Conservation (phyloP, 2,888 invertebrate species). For the Rhodophaea formosa region DNA sequence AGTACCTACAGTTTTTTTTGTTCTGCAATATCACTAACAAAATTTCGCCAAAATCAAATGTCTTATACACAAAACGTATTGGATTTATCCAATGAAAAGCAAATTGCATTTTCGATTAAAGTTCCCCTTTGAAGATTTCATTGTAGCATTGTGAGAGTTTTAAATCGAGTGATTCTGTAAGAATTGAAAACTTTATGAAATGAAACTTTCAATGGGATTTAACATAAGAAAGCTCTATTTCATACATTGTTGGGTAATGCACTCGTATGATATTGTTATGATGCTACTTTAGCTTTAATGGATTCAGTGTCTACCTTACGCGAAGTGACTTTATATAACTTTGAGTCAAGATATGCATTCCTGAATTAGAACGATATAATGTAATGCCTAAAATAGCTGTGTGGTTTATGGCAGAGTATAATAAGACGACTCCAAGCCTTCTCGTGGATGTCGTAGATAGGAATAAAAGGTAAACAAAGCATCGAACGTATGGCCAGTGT, state of each 20-base stretch:
- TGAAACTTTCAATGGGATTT: not conserved
- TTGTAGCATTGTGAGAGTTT: not conserved
- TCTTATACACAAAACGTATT: not conserved
- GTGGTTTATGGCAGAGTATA: too few relatives aligned
- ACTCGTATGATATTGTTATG: not conserved
- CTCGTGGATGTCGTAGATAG: too few relatives aligned
- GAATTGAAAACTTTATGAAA: not conserved
- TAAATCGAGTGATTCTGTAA: not conserved
- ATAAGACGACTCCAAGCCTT: too few relatives aligned
- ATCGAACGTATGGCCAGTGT: too few relatives aligned
- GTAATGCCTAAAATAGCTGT: too few relatives aligned
- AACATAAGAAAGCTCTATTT: not conserved
- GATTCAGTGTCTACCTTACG: too few relatives aligned
- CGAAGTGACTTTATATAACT: too few relatives aligned
- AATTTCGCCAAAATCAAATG: not conserved
- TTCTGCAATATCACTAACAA: not conserved
- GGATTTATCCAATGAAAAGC: not conserved
- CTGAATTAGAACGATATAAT: too few relatives aligned
- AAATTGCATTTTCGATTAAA: not conserved
- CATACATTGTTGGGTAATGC: not conserved
- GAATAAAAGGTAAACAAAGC: too few relatives aligned
- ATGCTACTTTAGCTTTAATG: not conserved
- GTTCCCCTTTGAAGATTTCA: not conserved
- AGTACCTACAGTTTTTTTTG: too few relatives aligned
- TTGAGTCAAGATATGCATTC: too few relatives aligned